A percentile compares a stretch with the other conserved stretches of the same genome.
Conservation (phyloP, 2,797 vertebrate species). For the Hipposideros larvatus region DNA sequence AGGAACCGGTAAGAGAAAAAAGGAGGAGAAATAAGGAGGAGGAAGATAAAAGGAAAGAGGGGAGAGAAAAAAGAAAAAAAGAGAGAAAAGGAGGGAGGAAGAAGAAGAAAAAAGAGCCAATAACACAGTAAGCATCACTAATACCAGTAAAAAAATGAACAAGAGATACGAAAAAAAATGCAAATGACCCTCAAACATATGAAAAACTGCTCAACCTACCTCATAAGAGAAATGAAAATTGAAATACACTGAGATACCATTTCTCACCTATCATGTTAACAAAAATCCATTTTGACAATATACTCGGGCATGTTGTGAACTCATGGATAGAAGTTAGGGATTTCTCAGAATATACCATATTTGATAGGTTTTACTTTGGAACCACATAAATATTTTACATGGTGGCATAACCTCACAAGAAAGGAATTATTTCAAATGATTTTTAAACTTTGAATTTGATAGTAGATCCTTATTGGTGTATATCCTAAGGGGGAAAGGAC, state of each 20-base stretch:
- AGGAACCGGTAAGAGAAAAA: not conserved
- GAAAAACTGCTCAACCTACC: not conserved
- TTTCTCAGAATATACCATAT: not conserved
- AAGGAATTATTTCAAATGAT: constrained; percentile 20
- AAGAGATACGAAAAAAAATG: not conserved
- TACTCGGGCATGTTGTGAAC: not conserved
- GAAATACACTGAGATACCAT: not conserved
- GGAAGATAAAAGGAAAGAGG: not conserved
- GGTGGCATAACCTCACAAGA: not conserved
- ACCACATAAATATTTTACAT: not conserved
- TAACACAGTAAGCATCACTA: not conserved
- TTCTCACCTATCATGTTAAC: constrained; percentile 11
- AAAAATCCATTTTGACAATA: not conserved
- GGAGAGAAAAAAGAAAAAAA: not conserved
- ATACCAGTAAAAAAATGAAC: not conserved
- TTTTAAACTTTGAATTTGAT: constrained; percentile 51
- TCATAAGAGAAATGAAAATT: not conserved
- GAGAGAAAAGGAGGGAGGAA: not conserved
- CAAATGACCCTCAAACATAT: not conserved
- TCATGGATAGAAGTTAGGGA: not conserved
- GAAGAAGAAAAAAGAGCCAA: not conserved
- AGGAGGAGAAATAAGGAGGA: not conserved
- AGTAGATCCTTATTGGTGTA: not conserved
- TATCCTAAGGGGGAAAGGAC: not conserved
- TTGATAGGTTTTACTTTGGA: not conserved